phyloP scores from a whole-genome alignment of 2,113 vertebrate species.

The Phylloscopus whistleri region DNA sequence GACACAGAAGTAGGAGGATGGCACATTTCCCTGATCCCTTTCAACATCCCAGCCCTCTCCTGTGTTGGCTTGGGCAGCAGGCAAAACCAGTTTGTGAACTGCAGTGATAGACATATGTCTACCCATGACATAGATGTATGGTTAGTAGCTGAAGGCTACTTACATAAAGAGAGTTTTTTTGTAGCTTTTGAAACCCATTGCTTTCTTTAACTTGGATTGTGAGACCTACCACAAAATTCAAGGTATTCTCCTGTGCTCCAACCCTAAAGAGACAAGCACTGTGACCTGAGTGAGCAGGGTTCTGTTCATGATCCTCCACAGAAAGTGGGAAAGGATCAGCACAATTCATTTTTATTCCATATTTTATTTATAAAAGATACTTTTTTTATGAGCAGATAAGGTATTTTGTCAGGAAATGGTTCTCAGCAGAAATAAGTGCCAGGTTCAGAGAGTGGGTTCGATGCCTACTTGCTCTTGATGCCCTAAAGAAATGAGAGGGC shows the following conservation, averaged over 20 bases:
- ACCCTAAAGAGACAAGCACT: not conserved
- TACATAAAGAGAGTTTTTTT: not conserved
- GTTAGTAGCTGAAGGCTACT: not conserved
- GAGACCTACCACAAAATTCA: not conserved
- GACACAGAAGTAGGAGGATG: not conserved
- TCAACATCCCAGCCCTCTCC: not conserved
- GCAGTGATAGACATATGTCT: too few species aligned
- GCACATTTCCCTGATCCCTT: not conserved
- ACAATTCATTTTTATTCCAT: not conserved
- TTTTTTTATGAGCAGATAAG: not conserved
- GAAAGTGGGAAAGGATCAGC: not conserved
- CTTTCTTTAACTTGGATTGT: not conserved
- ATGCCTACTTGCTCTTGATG: not conserved
- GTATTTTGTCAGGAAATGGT: not conserved
- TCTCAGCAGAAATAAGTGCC: not conserved
- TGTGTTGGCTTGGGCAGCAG: not conserved
- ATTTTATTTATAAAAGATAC: not conserved
- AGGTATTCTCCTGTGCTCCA: not conserved
- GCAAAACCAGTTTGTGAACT: not conserved
- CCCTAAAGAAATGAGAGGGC: not conserved
- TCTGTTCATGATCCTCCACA: not conserved
- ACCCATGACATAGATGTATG: not conserved
- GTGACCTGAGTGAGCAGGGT: not conserved
- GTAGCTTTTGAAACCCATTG: not conserved
- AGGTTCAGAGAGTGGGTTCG: not conserved